A percentile compares a stretch with the other conserved stretches of the same genome.
Evolutionary conservation across 2,888 invertebrate genomes (phyloP).

Genomic region (Orthosia gracilis): DNA sequence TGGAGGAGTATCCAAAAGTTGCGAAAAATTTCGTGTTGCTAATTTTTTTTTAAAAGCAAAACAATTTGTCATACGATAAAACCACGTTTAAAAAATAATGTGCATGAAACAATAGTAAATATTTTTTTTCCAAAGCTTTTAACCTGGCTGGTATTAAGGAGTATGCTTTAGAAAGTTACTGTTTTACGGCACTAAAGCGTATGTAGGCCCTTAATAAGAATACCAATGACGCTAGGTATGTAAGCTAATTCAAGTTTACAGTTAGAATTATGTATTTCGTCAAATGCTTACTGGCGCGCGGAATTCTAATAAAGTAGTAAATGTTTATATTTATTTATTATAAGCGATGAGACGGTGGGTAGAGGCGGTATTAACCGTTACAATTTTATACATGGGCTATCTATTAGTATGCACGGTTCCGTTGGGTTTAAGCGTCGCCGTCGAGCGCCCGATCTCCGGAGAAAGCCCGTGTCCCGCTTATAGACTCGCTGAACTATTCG

Average conservation of each 20-base stretch:
- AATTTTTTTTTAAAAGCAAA: no score
- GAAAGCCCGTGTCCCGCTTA: conserved; percentile 86
- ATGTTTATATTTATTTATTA: conserved; percentile 85
- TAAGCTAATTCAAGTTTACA: conserved; percentile 76
- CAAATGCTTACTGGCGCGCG: conserved; percentile 75
- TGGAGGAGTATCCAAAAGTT: no score
- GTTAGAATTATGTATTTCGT: conserved; percentile 84
- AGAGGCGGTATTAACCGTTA: conserved; percentile 87
- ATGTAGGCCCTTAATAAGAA: no score
- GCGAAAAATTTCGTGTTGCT: no score
- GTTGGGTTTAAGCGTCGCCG: conserved; percentile 81
- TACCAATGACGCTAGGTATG: conserved; percentile 70
- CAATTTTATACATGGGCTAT: conserved; percentile 85
- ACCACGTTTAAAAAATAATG: no score
- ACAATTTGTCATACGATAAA: no score
- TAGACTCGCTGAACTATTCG: conserved; percentile 78
- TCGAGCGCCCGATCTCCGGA: conserved; percentile 79
- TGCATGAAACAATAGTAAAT: no score
- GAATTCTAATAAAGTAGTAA: conserved; percentile 87
- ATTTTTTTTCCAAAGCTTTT: no score
- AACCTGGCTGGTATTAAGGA: no score
- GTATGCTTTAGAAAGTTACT: no score
- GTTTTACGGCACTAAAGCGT: no score
- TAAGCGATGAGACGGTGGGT: conserved; percentile 76
- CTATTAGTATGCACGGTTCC: conserved; percentile 87